A percentile compares a stretch with the other conserved stretches of the same genome.
These are phyloP conservation scores for Parnassius orleans DNA, from an alignment of 2,888 invertebrate genomes.

Conservation along the genomic window DNA sequence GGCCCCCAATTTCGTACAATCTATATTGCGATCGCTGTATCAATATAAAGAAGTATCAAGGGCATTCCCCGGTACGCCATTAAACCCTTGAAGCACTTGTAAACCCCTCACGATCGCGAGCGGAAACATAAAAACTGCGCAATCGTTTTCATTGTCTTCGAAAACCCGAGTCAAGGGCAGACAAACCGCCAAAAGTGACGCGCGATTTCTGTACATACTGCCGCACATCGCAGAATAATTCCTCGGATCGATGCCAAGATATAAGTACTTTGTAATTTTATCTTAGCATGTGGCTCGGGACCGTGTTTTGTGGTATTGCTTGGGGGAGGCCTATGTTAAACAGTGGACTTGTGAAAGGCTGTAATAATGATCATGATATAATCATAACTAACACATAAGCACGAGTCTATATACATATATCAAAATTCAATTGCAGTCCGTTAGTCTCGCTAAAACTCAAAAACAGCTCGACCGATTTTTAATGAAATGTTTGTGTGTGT, in stretches of 20 bases:
- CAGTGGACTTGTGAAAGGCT: too few species aligned
- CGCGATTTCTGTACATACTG: constrained; percentile 5
- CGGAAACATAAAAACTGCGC: constrained; percentile 37
- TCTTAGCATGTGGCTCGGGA: too few species aligned
- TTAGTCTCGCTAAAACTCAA: too few species aligned
- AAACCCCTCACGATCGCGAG: constrained; percentile 32
- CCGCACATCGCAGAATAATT: constrained; percentile 3
- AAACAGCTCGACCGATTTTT: too few species aligned
- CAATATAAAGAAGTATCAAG: constrained; percentile 11
- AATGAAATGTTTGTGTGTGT: too few species aligned
- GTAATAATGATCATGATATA: too few species aligned
- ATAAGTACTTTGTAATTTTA: neutral
- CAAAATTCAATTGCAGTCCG: too few species aligned
- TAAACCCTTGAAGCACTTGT: constrained; percentile 29
- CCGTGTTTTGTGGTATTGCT: too few species aligned
- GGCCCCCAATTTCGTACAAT: constrained; percentile 2
- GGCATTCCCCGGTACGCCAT: constrained; percentile 5
- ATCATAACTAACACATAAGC: too few species aligned
- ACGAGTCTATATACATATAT: too few species aligned
- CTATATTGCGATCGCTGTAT: constrained; percentile 21
- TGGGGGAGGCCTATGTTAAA: too few species aligned
- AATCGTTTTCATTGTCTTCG: constrained; percentile 33
- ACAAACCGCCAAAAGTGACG: constrained; percentile 28
- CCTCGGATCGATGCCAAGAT: constrained; percentile 13
- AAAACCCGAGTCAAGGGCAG: constrained; percentile 29